Evolutionary conservation across 2,888 invertebrate genomes (phyloP).

Genomic region (Pheosia gnoma): DNA sequence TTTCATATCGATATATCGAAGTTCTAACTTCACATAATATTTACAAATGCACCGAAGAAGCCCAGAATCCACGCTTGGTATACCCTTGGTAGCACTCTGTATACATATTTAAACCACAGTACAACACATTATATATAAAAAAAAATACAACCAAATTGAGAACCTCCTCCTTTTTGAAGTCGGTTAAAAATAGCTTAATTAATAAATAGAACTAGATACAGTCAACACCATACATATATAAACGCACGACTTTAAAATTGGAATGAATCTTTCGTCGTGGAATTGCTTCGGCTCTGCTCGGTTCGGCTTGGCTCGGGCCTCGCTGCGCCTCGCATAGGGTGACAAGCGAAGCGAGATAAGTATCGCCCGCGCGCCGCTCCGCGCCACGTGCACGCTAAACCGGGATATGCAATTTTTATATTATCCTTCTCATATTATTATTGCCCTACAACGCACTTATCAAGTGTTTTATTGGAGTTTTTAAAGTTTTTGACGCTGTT

Average conservation of each 20-base stretch:
- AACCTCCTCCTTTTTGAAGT: too few relatives aligned
- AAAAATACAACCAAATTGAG: too few relatives aligned
- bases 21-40: too few relatives aligned
- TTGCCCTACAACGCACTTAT: constrained; percentile 47
- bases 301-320: neutral
- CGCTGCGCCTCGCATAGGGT: constrained; percentile 46
- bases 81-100: too few relatives aligned
- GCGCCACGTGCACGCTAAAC: constrained; percentile 67
- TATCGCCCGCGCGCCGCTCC: constrained; percentile 47
- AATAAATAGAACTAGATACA: constrained; percentile 12
- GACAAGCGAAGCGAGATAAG: constrained; percentile 75
- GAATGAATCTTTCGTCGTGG: neutral
- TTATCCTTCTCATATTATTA: constrained; percentile 65
- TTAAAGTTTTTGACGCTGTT: constrained; percentile 16
- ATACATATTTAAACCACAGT: too few relatives aligned
- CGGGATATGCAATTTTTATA: constrained; percentile 70
- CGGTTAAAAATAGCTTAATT: too few relatives aligned
- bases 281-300: neutral
- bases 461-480: constrained; percentile 53
- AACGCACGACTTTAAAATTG: neutral
- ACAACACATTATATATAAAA: too few relatives aligned
- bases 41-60: too few relatives aligned
- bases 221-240: constrained; percentile 34
- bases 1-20: too few relatives aligned
- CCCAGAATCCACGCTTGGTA: too few relatives aligned